phyloP scores from a whole-genome alignment of 2,797 vertebrate species.

The Taeniopygia guttata region DNA sequence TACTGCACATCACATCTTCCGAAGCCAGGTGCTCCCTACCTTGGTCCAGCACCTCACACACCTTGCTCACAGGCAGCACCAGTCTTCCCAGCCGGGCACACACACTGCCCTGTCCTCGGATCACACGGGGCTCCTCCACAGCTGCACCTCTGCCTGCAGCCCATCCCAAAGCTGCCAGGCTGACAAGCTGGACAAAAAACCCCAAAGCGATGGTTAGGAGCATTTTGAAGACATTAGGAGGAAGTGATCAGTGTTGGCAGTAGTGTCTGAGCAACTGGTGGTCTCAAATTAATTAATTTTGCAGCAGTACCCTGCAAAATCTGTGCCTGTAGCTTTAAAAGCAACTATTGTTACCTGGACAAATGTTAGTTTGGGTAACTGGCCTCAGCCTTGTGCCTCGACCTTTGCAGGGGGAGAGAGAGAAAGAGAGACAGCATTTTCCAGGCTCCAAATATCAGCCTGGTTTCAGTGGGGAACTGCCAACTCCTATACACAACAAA shows the following conservation, averaged over 20 bases:
- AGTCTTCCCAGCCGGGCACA: slow-evolving; percentile 74
- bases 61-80: slow-evolving; percentile 22
- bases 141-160: slow-evolving; percentile 69
- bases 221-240: not conserved
- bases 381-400: slow-evolving; percentile 7
- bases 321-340: slow-evolving; percentile 7
- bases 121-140: slow-evolving; percentile 62
- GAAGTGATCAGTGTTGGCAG: not conserved
- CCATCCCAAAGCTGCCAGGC: slow-evolving; percentile 64
- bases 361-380: not conserved
- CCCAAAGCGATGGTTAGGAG: not conserved
- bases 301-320: not conserved
- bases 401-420: slow-evolving; percentile 29
- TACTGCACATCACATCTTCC: fast-evolving
- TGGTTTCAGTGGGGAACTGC: not conserved
- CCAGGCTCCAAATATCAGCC: not conserved
- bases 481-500: not conserved
- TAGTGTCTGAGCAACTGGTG: not conserved
- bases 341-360: not conserved
- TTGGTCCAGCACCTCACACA: not conserved
- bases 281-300: slow-evolving; percentile 49
- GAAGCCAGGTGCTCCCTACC: not conserved
- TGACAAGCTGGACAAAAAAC: slow-evolving; percentile 65
- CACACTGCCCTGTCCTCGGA: slow-evolving; percentile 38
- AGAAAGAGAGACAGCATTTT: not conserved